These are phyloP conservation scores for Psilopsiagon aymara DNA, from an alignment of 2,113 vertebrate genomes.

Conservation along the genomic window DNA sequence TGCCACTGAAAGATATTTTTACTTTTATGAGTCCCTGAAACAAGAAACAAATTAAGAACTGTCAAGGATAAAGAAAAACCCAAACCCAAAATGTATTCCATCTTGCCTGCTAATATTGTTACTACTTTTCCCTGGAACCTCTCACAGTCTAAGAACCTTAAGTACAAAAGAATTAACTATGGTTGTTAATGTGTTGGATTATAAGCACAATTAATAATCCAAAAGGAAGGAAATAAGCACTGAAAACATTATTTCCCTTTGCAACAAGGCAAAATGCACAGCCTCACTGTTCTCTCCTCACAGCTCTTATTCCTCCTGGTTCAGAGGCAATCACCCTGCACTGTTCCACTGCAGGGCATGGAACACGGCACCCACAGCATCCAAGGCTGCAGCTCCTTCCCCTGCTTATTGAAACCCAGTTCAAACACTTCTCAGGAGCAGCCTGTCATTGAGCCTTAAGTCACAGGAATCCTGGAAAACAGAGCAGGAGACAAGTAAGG, in stretches of 20 bases:
- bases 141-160: conserved; percentile 9
- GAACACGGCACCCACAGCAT: neutral
- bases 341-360: neutral
- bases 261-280: neutral
- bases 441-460: neutral
- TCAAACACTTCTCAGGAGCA: neutral
- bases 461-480: neutral
- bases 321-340: neutral
- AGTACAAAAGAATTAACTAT: neutral
- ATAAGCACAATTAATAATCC: conserved; percentile 9
- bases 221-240: neutral
- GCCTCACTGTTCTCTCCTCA: neutral
- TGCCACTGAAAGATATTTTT: conserved; percentile 66
- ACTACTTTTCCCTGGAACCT: conserved; percentile 11
- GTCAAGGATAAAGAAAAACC: conserved; percentile 57
- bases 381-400: neutral
- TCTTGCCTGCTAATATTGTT: conserved; percentile 52
- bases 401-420: neutral
- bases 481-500: neutral
- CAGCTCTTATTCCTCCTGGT: neutral
- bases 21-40: conserved; percentile 69
- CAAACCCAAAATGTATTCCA: conserved; percentile 28
- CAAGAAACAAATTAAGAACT: conserved; percentile 64
- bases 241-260: neutral
- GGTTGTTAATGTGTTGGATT: conserved; percentile 2